Evolutionary conservation across 2,797 vertebrate genomes (phyloP).

Genomic region (Cynodonichthys magdalenae): DNA sequence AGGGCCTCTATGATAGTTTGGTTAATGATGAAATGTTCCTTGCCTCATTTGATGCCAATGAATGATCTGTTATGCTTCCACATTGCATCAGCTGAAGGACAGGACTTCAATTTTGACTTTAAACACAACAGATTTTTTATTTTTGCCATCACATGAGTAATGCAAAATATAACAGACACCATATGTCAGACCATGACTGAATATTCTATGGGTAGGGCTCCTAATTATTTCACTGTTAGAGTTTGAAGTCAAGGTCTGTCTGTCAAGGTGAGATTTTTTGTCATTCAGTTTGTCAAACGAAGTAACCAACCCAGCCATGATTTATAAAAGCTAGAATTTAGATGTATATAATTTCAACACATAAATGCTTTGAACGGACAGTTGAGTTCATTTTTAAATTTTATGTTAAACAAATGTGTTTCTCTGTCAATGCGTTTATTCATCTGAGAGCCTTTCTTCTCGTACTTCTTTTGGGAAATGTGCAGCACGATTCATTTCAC

Average conservation of each 20-base stretch:
- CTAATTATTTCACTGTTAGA: constrained; percentile 18
- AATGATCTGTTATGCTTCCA: constrained; percentile 29
- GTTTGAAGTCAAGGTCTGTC: constrained; percentile 20
- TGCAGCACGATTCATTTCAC: constrained; percentile 23
- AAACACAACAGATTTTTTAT: constrained; percentile 27
- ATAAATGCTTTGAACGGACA: constrained; percentile 2
- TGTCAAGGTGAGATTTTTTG: constrained; percentile 52
- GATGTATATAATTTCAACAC: constrained; percentile 15
- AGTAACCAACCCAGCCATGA: constrained; percentile 31
- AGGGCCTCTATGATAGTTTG: constrained; percentile 52
- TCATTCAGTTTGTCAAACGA: constrained; percentile 32
- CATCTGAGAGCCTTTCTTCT: neutral
- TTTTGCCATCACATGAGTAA: constrained; percentile 15
- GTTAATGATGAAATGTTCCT: constrained; percentile 44
- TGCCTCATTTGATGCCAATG: constrained; percentile 28
- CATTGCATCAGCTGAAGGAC: constrained; percentile 49
- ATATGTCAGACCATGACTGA: constrained; percentile 22
- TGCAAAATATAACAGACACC: constrained; percentile 24
- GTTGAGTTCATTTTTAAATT: constrained; percentile 12
- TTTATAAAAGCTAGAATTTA: constrained; percentile 30
- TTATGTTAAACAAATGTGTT: constrained; percentile 19
- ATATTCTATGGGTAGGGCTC: constrained; percentile 9
- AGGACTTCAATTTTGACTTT: constrained; percentile 18
- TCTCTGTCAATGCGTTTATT: constrained; percentile 8
- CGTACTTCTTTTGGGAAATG: constrained; percentile 19